Percentiles rank a stretch among this genome's conserved stretches.
Evolutionary conservation across 2,797 vertebrate genomes (phyloP).

Genomic region (Pygocentrus nattereri): DNA sequence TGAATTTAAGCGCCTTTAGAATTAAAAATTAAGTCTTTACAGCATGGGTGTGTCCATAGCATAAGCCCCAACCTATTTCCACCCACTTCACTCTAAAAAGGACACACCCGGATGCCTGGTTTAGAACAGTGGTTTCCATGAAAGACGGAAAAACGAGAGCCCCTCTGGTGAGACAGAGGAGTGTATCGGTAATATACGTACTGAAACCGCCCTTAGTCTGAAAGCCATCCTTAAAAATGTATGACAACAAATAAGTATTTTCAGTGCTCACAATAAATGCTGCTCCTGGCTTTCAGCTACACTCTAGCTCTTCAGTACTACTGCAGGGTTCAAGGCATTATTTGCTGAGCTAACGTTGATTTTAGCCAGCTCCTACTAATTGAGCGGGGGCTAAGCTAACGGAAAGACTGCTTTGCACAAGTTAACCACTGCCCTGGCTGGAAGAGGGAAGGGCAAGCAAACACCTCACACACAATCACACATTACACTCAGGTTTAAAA

Average conservation of each 20-base stretch:
- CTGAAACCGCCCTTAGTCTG: too few species aligned
- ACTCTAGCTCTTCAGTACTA: neutral
- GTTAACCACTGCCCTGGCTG: slow-evolving; percentile 20
- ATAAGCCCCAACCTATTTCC: neutral
- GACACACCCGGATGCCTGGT: too few species aligned
- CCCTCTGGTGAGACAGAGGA: too few species aligned
- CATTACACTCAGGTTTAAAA: neutral
- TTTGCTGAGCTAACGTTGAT: slow-evolving; percentile 48
- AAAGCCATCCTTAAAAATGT: too few species aligned
- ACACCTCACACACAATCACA: neutral
- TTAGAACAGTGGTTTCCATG: too few species aligned
- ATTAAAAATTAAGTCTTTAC: neutral
- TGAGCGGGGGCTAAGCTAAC: slow-evolving; percentile 21
- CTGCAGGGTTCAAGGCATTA: slow-evolving; percentile 20
- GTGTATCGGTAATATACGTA: too few species aligned
- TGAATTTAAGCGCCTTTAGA: too few species aligned
- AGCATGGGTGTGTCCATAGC: neutral
- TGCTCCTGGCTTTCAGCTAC: too few species aligned
- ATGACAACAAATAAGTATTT: too few species aligned
- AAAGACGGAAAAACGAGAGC: too few species aligned
- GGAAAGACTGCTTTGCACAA: neutral
- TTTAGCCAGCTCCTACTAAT: slow-evolving; percentile 40
- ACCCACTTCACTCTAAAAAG: too few species aligned
- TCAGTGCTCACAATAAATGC: too few species aligned
- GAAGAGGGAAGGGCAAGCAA: neutral